These are phyloP conservation scores for Drosophila nr. perissopoda DNA, from an alignment of 2,888 invertebrate species.

Conservation along the genomic window DNA sequence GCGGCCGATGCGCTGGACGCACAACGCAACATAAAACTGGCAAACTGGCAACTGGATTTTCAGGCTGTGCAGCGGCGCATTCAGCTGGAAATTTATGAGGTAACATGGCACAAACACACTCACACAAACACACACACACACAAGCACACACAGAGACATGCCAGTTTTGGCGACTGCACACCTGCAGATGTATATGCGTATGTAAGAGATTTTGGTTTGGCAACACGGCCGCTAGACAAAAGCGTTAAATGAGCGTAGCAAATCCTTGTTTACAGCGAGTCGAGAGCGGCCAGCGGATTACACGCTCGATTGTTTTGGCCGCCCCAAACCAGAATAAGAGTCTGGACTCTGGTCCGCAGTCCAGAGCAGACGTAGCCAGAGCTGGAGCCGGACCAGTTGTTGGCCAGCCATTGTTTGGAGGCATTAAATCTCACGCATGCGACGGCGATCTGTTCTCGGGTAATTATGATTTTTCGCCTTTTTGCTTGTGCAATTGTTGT, in stretches of 20 bases:
- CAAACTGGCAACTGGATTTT: conserved; percentile 70
- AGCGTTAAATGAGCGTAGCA: conserved; percentile 82
- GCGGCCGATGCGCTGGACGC: conserved; percentile 34
- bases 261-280: conserved; percentile 75
- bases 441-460: conserved; percentile 49
- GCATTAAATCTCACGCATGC: conserved; percentile 58
- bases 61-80: conserved; percentile 77
- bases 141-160: conserved; percentile 19
- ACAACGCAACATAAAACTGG: conserved; percentile 26
- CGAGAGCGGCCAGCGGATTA: conserved; percentile 75
- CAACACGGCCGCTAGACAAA: conserved; percentile 73
- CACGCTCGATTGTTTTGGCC: conserved; percentile 73
- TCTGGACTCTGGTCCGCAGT: background rate
- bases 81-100: conserved; percentile 82
- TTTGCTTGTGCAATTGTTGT: conserved; percentile 22
- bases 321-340: conserved; percentile 7
- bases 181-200: conserved; percentile 35
- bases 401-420: conserved; percentile 52
- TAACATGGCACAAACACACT: conserved; percentile 43
- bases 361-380: background rate
- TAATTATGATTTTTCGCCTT: conserved; percentile 72
- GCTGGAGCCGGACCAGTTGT: conserved; percentile 4
- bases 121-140: background rate
- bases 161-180: conserved; percentile 47
- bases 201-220: conserved; percentile 51